phyloP scores from a whole-genome alignment of 2,888 invertebrate genomes.

The Pterostichus niger region DNA sequence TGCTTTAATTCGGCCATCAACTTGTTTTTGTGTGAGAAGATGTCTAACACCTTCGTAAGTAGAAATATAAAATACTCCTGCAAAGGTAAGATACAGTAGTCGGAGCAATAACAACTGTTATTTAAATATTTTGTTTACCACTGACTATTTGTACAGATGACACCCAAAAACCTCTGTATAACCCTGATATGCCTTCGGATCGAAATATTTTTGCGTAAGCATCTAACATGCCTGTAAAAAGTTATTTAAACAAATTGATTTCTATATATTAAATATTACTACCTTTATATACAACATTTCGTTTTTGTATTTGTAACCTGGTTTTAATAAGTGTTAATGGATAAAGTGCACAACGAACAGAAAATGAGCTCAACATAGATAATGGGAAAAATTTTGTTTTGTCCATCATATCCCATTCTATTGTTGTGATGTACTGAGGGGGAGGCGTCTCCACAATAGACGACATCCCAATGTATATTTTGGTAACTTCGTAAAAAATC shows the following conservation, averaged over 20 bases:
- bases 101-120: conserved; percentile 1
- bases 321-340: conserved; percentile 97
- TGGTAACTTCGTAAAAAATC: conserved; percentile 51
- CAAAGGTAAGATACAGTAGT: background rate
- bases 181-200: conserved; percentile 90
- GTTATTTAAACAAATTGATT: conserved; percentile 37
- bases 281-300: conserved; percentile 90
- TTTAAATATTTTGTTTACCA: conserved; percentile 71
- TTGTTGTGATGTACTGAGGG: conserved; percentile 86
- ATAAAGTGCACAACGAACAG: conserved; percentile 88
- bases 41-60: conserved; percentile 96
- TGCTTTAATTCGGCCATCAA: conserved; percentile 85
- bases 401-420: conserved; percentile 99
- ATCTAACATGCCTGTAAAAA: conserved; percentile 85
- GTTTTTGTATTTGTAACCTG: conserved; percentile 92
- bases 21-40: conserved; percentile 83
- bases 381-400: conserved; percentile 95
- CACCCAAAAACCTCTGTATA: conserved; percentile 97
- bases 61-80: conserved; percentile 93
- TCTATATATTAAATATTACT: conserved; percentile 68
- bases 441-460: conserved; percentile 80
- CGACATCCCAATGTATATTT: conserved; percentile 68
- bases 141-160: conserved; percentile 85
- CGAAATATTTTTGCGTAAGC: conserved; percentile 92
- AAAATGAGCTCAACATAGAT: conserved; percentile 92